Base-by-base conservation (phyloP, 1,140 invertebrate species). In the Tachypleus tridentatus region DNA sequence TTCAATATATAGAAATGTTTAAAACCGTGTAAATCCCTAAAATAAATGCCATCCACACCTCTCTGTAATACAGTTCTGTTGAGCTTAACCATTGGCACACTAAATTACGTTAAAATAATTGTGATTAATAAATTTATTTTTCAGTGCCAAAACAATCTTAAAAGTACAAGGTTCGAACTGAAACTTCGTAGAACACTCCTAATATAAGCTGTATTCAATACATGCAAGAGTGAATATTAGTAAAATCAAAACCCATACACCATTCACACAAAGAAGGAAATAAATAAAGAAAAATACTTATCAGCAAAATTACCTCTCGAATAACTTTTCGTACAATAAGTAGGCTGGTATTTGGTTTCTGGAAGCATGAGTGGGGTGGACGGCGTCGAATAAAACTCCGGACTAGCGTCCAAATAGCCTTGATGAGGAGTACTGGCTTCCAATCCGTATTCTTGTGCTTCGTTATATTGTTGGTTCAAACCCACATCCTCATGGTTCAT, bases 361-460 rank as follows among this genome's bases (percentile, higher is more conserved):
- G 71, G 74, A 52, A 76, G 73, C 61, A 76, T 75, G 29, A 73
- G 78, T 59, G 77, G 70, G 69, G 82, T 78, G 68, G 84, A 83
- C 10, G 51, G 62, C 47, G 69, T 63, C 4, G 67, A 63, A 72
- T 92, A 90, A 71, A 89, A 88, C 71, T 90, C 87, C 57, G 86
- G 85, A 71, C 84, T 85, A 70, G 80, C 82, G 62, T 89, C 87
- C 47, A 73, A 75, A 69, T 75, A 77, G 65, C 64, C 70, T 58
- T 71, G 67, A 48, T 69, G 70, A 49, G 67, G 61, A 64, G 70
- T 72, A 5, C 71, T 62, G 59, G 65, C 70, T 56, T 85, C 81
- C 49, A 87, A 72, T 66, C 82, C 83, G 74, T 89, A 89, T 58
- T 90, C 87, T 61, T 83, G 76, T 5, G 80, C 77, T 48, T 84